These are phyloP conservation scores for Meriones unguiculatus DNA, from an alignment of 2,113 vertebrate genomes.

Conservation along the genomic window DNA sequence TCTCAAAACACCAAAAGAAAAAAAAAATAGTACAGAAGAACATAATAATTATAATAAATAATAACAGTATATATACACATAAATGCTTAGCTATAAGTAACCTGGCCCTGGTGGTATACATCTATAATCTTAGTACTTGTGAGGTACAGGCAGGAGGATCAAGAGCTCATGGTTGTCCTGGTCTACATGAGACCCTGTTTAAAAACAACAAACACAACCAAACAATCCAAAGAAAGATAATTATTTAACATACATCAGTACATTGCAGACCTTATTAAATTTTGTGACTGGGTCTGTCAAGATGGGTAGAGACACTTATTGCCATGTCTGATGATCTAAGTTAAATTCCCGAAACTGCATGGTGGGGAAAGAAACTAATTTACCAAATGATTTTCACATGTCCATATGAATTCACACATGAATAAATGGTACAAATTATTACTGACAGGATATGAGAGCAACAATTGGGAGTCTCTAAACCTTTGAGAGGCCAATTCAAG, in stretches of 20 bases:
- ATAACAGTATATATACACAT: neutral
- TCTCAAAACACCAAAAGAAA: neutral
- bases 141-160: neutral
- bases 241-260: neutral
- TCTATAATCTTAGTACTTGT: neutral
- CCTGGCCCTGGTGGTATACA: neutral
- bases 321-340: neutral
- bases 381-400: neutral
- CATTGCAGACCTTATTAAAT: neutral
- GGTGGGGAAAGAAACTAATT: neutral
- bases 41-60: neutral
- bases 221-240: neutral
- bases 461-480: neutral
- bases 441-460: neutral
- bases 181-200: neutral
- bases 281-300: neutral
- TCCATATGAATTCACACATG: neutral
- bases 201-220: neutral
- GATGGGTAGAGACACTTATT: neutral
- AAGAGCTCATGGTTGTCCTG: neutral
- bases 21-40: neutral
- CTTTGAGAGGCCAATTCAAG: neutral
- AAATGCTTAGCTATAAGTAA: neutral
- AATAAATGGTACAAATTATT: neutral
- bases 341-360: neutral